These are phyloP conservation scores for Dipodomys stephensi DNA, from an alignment of 2,113 vertebrate species.

Conservation along the genomic window DNA sequence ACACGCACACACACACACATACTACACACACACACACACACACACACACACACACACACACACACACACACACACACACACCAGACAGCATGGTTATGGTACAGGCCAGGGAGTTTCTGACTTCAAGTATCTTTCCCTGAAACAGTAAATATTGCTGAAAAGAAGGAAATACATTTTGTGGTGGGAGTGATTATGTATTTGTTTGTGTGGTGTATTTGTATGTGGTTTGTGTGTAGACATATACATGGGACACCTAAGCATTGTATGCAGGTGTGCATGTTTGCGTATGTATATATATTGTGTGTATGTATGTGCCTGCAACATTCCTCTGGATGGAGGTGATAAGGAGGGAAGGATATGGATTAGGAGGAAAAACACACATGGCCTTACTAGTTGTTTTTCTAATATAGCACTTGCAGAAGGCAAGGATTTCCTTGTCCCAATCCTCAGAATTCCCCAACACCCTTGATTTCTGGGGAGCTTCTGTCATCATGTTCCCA, in stretches of 20 bases:
- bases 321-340: not conserved
- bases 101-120: conserved; percentile 50
- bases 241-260: not conserved
- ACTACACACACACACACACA: too few relatives aligned
- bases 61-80: too few relatives aligned
- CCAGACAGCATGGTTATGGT: too few relatives aligned
- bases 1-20: too few relatives aligned
- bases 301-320: not conserved
- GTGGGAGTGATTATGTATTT: not conserved
- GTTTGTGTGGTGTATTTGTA: not conserved
- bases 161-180: not conserved
- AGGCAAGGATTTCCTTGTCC: not conserved
- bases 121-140: conserved; percentile 38
- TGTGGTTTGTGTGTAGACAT: not conserved
- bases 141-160: conserved; percentile 40
- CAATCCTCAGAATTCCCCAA: not conserved
- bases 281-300: not conserved
- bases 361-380: too few relatives aligned
- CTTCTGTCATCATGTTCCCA: not conserved
- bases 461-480: not conserved
- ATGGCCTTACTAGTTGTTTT: not conserved
- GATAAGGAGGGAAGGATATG: not conserved
- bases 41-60: too few relatives aligned
- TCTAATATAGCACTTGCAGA: not conserved
- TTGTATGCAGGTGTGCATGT: not conserved